phyloP scores from a whole-genome alignment of 2,797 vertebrate genomes.

The Gobio occitaniae region DNA sequence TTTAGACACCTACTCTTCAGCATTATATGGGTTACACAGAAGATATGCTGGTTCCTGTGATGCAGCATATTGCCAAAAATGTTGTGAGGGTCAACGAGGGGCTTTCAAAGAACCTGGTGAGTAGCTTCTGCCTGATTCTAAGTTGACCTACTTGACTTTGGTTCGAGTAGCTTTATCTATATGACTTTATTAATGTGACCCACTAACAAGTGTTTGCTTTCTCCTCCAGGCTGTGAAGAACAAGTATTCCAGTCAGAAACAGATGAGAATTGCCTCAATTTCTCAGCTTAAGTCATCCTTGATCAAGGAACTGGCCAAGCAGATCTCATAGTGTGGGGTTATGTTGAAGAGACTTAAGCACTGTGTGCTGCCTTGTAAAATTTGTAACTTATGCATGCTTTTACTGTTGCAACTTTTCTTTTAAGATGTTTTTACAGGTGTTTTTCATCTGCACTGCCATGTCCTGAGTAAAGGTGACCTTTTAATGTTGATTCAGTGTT shows the following conservation, averaged over 20 bases:
- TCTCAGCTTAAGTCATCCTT: slow-evolving; percentile 78
- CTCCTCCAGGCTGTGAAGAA: slow-evolving; percentile 81
- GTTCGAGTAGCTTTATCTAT: background rate
- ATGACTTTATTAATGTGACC: background rate
- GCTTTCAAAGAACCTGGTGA: slow-evolving; percentile 81
- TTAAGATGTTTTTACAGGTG: background rate
- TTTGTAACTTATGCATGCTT: slow-evolving; percentile 62
- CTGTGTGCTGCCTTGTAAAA: slow-evolving; percentile 69
- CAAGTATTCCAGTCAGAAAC: slow-evolving; percentile 82
- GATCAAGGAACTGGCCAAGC: slow-evolving; percentile 77
- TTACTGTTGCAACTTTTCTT: slow-evolving; percentile 23
- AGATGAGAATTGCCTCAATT: slow-evolving; percentile 77
- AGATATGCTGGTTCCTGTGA: slow-evolving; percentile 79
- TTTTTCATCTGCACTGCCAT: slow-evolving; percentile 49
- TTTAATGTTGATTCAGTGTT: slow-evolving; percentile 16
- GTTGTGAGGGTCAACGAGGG: slow-evolving; percentile 79
- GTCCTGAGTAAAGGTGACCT: background rate
- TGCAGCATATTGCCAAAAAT: slow-evolving; percentile 89
- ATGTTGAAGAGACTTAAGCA: slow-evolving; percentile 53
- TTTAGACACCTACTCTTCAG: slow-evolving; percentile 80
- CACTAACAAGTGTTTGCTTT: background rate
- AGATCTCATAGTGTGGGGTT: slow-evolving; percentile 64
- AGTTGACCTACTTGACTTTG: too few species aligned
- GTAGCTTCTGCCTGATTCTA: slow-evolving; percentile 28
- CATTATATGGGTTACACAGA: slow-evolving; percentile 81